A percentile compares a stretch with the other conserved stretches of the same genome.
Evolutionary conservation across 1,140 invertebrate genomes (phyloP).

Genomic region (Drosophila teissieri): DNA sequence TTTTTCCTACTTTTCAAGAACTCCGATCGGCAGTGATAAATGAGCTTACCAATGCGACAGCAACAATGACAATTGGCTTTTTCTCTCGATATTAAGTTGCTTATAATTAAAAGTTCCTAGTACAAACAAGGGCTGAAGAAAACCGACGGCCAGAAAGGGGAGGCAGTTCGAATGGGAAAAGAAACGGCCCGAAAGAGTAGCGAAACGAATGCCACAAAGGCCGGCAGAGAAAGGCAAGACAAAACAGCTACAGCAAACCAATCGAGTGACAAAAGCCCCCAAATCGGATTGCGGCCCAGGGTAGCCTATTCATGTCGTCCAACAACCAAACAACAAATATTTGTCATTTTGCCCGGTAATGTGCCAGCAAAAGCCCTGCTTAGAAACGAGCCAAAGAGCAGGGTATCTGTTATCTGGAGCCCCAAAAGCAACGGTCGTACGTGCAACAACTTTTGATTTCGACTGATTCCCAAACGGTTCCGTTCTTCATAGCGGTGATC

Average conservation of each 20-base stretch:
- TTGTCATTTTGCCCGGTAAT: constrained; percentile 74
- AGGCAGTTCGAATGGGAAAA: constrained; percentile 36
- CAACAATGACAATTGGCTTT: constrained; percentile 79
- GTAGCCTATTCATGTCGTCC: constrained; percentile 69
- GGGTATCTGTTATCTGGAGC: background rate
- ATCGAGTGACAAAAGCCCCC: constrained; percentile 77
- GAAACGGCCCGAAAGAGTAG: constrained; percentile 75
- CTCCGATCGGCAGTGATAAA: constrained; percentile 45
- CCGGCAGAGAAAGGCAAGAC: constrained; percentile 72
- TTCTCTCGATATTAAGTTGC: constrained; percentile 68
- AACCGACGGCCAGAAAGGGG: constrained; percentile 24
- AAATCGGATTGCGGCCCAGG: constrained; percentile 76
- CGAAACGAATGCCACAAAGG: constrained; percentile 74
- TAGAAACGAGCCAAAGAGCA: constrained; percentile 42
- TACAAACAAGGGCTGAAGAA: constrained; percentile 63
- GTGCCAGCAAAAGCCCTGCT: constrained; percentile 49
- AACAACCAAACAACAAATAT: constrained; percentile 79
- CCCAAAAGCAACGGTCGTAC: constrained; percentile 44
- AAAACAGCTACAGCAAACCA: constrained; percentile 62
- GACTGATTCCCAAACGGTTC: constrained; percentile 33
- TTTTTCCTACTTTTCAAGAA: background rate
- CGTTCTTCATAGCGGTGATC: constrained; percentile 63
- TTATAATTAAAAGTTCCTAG: constrained; percentile 75
- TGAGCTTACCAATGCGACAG: constrained; percentile 61
- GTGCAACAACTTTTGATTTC: constrained; percentile 75